A percentile compares a stretch with the other conserved stretches of the same genome.
Evolutionary conservation across 2,888 invertebrate species (phyloP).

Genomic region (Napeogenes inachia): DNA sequence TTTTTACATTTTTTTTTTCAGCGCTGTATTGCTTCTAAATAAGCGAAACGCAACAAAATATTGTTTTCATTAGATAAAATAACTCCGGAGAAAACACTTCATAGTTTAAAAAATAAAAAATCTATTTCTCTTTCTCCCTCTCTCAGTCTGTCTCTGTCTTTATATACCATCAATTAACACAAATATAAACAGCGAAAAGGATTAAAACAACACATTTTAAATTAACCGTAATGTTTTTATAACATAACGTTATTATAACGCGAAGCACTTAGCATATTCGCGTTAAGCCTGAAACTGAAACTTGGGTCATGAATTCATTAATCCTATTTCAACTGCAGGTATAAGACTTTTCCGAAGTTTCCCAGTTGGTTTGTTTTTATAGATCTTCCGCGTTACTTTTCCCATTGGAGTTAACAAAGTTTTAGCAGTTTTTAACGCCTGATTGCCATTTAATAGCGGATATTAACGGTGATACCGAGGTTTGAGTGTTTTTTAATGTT

Average conservation of each 20-base stretch:
- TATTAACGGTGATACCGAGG: constrained; percentile 20
- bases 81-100: too few relatives aligned
- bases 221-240: too few relatives aligned
- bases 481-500: constrained; percentile 10
- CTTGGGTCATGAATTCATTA: constrained; percentile 39
- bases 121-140: too few relatives aligned
- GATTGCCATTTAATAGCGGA: constrained; percentile 30
- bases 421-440: constrained; percentile 28
- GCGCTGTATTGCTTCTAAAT: neutral
- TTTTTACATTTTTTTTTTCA: neutral
- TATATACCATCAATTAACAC: too few relatives aligned
- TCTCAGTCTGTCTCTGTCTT: too few relatives aligned
- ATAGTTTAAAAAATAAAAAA: too few relatives aligned
- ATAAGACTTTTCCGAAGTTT: constrained; percentile 34
- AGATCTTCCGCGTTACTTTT: constrained; percentile 24
- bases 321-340: constrained; percentile 35
- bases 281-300: constrained; percentile 16
- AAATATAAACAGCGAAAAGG: too few relatives aligned
- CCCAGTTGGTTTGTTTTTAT: constrained; percentile 31
- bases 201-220: too few relatives aligned
- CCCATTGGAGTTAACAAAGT: constrained; percentile 22
- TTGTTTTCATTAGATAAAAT: too few relatives aligned
- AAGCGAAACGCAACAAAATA: too few relatives aligned
- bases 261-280: neutral
- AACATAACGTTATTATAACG: too few relatives aligned